These are phyloP conservation scores for Dendrocincla tyrannina DNA, from an alignment of 2,797 vertebrate genomes.

Conservation along the genomic window DNA sequence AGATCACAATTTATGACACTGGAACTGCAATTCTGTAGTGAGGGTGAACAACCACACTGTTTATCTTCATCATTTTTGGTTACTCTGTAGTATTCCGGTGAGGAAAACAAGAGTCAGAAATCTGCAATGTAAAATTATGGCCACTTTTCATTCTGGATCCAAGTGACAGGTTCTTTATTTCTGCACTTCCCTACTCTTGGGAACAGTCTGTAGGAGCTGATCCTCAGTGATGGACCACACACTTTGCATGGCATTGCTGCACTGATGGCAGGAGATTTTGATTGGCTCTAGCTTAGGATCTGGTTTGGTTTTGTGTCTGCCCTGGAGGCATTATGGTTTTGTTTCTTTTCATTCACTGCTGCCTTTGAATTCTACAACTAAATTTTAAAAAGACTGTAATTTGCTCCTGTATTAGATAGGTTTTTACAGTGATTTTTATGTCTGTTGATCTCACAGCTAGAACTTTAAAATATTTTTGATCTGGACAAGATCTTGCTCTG, in stretches of 20 bases:
- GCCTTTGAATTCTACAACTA: background rate
- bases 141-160: background rate
- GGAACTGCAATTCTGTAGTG: background rate
- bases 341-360: background rate
- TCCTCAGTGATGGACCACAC: background rate
- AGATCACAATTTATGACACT: background rate
- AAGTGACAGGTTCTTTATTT: background rate
- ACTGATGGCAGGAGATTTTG: background rate
- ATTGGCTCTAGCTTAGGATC: background rate
- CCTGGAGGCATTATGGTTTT: background rate
- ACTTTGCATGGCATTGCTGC: background rate
- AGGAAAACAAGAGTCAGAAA: background rate
- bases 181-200: background rate
- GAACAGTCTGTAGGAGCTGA: background rate
- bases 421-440: background rate
- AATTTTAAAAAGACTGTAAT: background rate
- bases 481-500: background rate
- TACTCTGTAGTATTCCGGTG: background rate
- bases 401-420: background rate
- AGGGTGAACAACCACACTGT: background rate
- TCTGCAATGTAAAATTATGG: background rate
- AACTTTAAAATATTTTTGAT: background rate
- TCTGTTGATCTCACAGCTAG: background rate
- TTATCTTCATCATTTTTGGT: background rate
- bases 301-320: background rate